Percentiles rank a stretch among this genome's conserved stretches.
phyloP scores from a whole-genome alignment of 2,888 invertebrate species.

The Margaritifera margaritifera region DNA sequence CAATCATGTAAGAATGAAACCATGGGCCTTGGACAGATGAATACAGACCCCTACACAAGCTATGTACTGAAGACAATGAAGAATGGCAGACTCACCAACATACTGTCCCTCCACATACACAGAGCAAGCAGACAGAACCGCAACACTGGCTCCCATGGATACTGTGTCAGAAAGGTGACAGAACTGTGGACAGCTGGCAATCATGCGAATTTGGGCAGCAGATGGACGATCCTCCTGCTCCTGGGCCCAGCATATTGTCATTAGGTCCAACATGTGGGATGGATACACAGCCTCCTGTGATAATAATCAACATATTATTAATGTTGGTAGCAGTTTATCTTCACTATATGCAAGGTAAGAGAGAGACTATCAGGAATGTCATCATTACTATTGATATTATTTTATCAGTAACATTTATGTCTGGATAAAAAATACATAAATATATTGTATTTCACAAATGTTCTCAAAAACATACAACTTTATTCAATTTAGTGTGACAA shows the following conservation, averaged over 20 bases:
- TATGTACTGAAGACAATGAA: too few species aligned
- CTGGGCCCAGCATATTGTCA: conserved; percentile 97
- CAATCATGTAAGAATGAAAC: too few species aligned
- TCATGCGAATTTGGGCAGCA: conserved; percentile 90
- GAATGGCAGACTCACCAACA: too few species aligned
- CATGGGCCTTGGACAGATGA: too few species aligned
- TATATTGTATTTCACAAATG: too few species aligned
- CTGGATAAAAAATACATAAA: too few species aligned
- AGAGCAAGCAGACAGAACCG: conserved; percentile 43
- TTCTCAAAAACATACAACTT: too few species aligned
- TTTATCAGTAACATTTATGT: too few species aligned
- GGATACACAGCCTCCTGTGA: conserved; percentile 72
- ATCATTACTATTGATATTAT: too few species aligned
- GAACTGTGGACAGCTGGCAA: conserved; percentile 93
- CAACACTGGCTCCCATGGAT: conserved; percentile 76
- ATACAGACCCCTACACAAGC: too few species aligned
- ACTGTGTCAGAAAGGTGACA: conserved; percentile 88
- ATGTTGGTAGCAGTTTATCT: not conserved
- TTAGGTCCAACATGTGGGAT: conserved; percentile 88
- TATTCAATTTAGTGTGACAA: too few species aligned
- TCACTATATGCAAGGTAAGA: not conserved
- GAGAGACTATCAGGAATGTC: too few species aligned
- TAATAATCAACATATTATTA: not conserved
- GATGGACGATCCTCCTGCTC: conserved; percentile 86
- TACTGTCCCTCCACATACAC: conserved; percentile 28